These are phyloP conservation scores for Lasiurus borealis DNA, from an alignment of 2,113 vertebrate species.

Conservation along the genomic window DNA sequence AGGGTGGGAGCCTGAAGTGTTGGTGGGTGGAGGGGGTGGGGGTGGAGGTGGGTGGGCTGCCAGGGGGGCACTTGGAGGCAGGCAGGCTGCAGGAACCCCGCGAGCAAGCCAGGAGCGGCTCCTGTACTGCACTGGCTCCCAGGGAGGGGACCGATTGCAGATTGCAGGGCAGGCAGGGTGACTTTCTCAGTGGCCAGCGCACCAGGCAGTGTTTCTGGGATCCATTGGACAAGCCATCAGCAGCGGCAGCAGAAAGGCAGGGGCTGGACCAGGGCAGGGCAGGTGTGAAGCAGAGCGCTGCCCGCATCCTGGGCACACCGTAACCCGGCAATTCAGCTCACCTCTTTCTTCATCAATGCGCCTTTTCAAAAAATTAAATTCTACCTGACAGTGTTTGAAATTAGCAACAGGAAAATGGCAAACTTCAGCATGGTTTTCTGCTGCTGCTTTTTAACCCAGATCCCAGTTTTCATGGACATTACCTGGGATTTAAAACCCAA, in stretches of 20 bases:
- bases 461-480: not conserved
- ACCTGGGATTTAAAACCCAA: not conserved
- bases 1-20: not conserved
- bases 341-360: not conserved
- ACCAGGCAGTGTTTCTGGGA: not conserved
- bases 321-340: not conserved
- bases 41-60: not conserved
- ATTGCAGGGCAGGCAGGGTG: not conserved
- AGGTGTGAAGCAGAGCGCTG: not conserved
- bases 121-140: not conserved
- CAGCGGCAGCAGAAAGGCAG: not conserved
- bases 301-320: rapidly evolving
- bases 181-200: not conserved
- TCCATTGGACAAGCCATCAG: not conserved
- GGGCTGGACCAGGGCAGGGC: not conserved
- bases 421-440: not conserved
- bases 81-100: not conserved
- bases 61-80: not conserved
- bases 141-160: not conserved
- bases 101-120: not conserved
- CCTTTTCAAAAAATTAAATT: not conserved
- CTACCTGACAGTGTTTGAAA: not conserved
- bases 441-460: not conserved
- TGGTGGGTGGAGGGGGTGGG: not conserved
- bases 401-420: not conserved